phyloP scores from a whole-genome alignment of 2,888 invertebrate genomes.

The Ectropis crepuscularia region DNA sequence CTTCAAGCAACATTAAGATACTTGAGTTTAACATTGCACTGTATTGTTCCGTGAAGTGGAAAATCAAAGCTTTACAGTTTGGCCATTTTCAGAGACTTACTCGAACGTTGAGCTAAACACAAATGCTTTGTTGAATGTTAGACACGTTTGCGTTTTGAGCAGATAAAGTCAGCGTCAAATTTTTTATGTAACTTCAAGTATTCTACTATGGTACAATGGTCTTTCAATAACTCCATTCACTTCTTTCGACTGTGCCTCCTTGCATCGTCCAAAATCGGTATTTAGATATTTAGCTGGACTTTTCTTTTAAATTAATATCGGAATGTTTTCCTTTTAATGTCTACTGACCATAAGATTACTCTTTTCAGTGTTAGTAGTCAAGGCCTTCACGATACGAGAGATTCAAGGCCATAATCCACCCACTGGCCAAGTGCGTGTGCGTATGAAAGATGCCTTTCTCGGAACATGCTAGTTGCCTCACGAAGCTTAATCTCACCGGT shows the following conservation, averaged over 20 bases:
- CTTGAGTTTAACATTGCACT: slow-evolving; percentile 41
- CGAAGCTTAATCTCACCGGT: no score
- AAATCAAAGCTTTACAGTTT: slow-evolving; percentile 33
- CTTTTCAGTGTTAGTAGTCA: no score
- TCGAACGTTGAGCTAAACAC: slow-evolving; percentile 6
- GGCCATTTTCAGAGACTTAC: slow-evolving; percentile 16
- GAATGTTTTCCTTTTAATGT: no score
- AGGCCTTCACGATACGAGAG: no score
- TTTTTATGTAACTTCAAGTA: not conserved
- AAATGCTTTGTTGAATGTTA: slow-evolving; percentile 1
- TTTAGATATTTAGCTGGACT: not conserved
- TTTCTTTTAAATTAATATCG: not conserved
- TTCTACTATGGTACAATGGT: not conserved
- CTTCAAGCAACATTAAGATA: slow-evolving; percentile 44
- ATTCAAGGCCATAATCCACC: no score
- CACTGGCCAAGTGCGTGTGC: no score
- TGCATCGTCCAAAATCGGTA: no score
- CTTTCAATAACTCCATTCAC: no score
- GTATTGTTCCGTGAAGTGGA: slow-evolving; percentile 31
- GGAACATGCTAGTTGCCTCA: no score
- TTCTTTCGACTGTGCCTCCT: no score
- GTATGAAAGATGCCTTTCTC: no score
- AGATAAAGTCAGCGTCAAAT: not conserved
- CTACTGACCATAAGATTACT: no score
- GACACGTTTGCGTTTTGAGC: not conserved